Conservation (phyloP, 2,113 vertebrate genomes). For the Carassius gibelio region DNA sequence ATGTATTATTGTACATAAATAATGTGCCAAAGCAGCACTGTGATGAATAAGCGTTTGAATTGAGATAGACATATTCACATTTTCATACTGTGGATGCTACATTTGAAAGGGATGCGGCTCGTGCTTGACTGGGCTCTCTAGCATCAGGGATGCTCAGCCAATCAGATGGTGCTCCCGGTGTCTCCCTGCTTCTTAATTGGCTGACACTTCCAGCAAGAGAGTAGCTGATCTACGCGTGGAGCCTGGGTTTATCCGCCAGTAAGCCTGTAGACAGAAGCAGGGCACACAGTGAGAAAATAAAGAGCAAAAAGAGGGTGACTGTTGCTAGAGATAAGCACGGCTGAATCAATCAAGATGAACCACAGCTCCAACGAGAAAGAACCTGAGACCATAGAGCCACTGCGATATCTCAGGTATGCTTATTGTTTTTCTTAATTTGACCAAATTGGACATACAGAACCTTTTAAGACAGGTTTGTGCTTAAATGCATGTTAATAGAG, state of each 20-base stretch:
- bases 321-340: constrained; percentile 15
- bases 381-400: constrained; percentile 73
- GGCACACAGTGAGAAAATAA: constrained; percentile 47
- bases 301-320: constrained; percentile 36
- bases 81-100: constrained; percentile 38
- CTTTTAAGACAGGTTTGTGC: not conserved
- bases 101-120: constrained; percentile 46
- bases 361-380: constrained; percentile 76
- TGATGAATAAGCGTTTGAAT: not conserved
- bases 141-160: constrained; percentile 64
- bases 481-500: not conserved
- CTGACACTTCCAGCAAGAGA: constrained; percentile 64
- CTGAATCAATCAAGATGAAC: constrained; percentile 75
- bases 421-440: not conserved
- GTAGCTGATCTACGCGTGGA: constrained; percentile 68
- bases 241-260: constrained; percentile 67
- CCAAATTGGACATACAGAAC: not conserved
- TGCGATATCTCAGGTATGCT: constrained; percentile 79
- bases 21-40: not conserved
- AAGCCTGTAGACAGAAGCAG: constrained; percentile 55
- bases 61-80: not conserved
- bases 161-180: constrained; percentile 65
- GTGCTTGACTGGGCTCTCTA: constrained; percentile 60
- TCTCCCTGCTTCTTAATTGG: constrained; percentile 75
- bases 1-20: not conserved